Evolutionary conservation across 2,797 vertebrate species (phyloP), one percentile per base, ranked within the genome.

Genomic region (Poliocrania exsul): DNA sequence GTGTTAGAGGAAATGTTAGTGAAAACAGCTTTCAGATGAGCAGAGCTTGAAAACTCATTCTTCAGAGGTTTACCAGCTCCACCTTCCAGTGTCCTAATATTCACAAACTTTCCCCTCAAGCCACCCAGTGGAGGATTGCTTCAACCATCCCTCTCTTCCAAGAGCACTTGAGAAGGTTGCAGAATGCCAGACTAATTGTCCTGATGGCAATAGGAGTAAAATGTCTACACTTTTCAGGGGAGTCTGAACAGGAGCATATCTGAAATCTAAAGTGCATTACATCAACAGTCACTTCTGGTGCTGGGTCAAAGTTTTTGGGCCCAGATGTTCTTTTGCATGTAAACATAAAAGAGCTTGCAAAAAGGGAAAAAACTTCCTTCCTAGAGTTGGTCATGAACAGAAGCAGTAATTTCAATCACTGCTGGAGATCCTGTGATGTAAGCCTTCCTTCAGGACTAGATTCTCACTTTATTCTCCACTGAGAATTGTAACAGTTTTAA

Each of bases 11-110:
- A 57, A 69, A 37, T 46, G 18, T 49, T 54, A 54, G 13, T 46
- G 54, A 58, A 90, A 86, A 72, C 17, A 78, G 28, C 50, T 81
- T 87, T 84, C 62, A 65, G 21, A 65, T 58, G n/a, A 62, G 12
- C n/a, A 79, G 37, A 79, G 44, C 12, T 60, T 86, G 49, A 56
- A 86, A 79, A 71, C 11, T 6, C 1, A 1, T 49, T 75, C 38
- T 75, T 51, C 38, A 71, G 37, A 81, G 25, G 10, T 86, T 77
- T 88, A 21, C 12, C 25, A 8, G 4, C 47, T 71, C 61, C 16
- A 44, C 33, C 5, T 93, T 91, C 11, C 18, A 19, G 20, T 74
- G 4, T 82, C 6, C 33, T 17, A 18, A 7, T 46, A 56, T 44
- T 28, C 57, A 64, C 26, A 64, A 57, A 42, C 29, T 81, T 54